Conservation (phyloP, 1,140 invertebrate genomes). For the Aphelenchoides fujianensis region DNA sequence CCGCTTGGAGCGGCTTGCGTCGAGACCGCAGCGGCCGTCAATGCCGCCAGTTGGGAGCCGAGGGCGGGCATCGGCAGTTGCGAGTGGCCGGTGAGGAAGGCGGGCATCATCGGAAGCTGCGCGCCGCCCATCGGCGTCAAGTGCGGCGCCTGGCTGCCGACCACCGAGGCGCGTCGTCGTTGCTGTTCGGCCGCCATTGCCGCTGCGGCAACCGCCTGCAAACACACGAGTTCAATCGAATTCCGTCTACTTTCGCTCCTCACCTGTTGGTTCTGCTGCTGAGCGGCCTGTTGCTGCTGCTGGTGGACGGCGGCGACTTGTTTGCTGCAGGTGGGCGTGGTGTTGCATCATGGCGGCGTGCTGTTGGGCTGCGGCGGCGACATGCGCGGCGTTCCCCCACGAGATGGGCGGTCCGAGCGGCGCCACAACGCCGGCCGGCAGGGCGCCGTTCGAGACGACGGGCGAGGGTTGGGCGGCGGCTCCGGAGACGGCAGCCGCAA, state of each 20-base stretch:
- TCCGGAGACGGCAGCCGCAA: too few species aligned
- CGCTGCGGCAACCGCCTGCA: background rate
- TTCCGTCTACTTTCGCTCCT: background rate
- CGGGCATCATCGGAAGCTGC: background rate
- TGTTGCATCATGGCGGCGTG: too few species aligned
- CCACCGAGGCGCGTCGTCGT: background rate
- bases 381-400: too few species aligned
- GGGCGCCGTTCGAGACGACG: too few species aligned
- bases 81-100: background rate
- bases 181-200: background rate
- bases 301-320: too few species aligned
- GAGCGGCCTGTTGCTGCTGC: background rate
- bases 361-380: too few species aligned
- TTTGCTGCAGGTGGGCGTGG: background rate
- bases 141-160: background rate
- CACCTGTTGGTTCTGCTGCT: slow-evolving; percentile 8
- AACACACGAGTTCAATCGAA: background rate
- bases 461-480: too few species aligned
- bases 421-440: too few species aligned
- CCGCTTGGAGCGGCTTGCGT: background rate
- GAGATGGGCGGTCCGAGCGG: too few species aligned
- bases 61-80: background rate
- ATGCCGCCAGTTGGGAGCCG: background rate
- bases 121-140: background rate
- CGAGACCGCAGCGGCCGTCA: background rate